Conservation (phyloP, 2,797 vertebrate genomes). For the Pseudochromis fuscus region DNA sequence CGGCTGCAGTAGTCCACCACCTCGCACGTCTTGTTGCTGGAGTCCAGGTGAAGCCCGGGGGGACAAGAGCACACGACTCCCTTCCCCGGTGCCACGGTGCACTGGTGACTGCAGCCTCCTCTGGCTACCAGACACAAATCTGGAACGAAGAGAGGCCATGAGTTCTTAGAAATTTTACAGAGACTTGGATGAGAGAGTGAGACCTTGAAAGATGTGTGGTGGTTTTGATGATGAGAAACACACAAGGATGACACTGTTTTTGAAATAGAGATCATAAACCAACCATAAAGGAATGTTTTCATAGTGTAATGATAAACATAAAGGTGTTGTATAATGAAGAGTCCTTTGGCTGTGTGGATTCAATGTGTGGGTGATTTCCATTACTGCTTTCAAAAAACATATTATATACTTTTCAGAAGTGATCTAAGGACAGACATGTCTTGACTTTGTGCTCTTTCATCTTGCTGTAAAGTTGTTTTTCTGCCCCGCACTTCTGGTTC, state of each 20-base stretch:
- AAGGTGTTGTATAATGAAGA: conserved; percentile 27
- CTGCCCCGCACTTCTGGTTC: conserved; percentile 38
- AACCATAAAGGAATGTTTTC: conserved; percentile 1
- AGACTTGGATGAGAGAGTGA: neutral
- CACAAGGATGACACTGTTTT: neutral
- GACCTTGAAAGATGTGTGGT: neutral
- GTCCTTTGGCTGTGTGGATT: conserved; percentile 3
- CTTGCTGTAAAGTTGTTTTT: conserved; percentile 55
- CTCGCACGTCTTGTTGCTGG: conserved; percentile 94
- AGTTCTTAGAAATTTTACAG: conserved; percentile 27
- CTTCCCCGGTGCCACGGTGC: conserved; percentile 92
- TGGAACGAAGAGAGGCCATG: conserved; percentile 68
- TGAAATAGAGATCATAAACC: neutral
- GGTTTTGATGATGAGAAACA: neutral
- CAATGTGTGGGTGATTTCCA: conserved; percentile 14
- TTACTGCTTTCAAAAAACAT: conserved; percentile 51
- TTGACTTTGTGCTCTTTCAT: conserved; percentile 14
- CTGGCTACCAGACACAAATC: conserved; percentile 94
- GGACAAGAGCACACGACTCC: conserved; percentile 95
- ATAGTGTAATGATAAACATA: conserved; percentile 17
- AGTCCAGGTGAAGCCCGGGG: conserved; percentile 88
- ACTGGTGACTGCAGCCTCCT: conserved; percentile 97
- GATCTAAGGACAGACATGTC: conserved; percentile 15
- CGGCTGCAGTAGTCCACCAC: conserved; percentile 93
- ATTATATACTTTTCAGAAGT: conserved; percentile 27